Percentiles rank a stretch among this genome's conserved stretches.
Conservation (phyloP, 2,113 vertebrate species). For the Gnathonemus longibarbis region DNA sequence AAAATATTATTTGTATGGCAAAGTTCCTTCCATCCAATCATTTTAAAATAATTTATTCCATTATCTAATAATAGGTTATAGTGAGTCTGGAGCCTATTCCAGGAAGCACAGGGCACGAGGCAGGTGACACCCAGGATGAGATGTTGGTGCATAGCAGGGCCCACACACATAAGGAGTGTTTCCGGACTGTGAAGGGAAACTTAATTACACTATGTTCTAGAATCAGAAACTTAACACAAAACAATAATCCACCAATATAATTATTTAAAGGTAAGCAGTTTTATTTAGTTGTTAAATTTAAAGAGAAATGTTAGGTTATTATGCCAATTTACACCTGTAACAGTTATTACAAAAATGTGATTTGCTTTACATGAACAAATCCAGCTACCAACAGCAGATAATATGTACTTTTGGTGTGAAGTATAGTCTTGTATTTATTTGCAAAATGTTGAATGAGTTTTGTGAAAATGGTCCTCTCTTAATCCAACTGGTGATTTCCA, state of each 20-base stretch:
- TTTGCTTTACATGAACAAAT: neutral
- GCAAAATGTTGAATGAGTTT: neutral
- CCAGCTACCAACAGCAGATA: neutral
- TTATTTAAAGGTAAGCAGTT: neutral
- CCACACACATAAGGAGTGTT: neutral
- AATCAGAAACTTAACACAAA: neutral
- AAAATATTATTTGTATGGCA: neutral
- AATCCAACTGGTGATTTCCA: slow-evolving; percentile 46
- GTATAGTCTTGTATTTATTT: neutral
- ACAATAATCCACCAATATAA: neutral
- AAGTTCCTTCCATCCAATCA: neutral
- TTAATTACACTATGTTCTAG: neutral
- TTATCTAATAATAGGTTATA: neutral
- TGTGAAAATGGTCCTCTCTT: slow-evolving; percentile 22
- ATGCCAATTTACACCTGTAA: neutral
- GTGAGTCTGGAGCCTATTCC: neutral
- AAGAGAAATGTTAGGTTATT: neutral
- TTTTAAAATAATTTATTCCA: neutral
- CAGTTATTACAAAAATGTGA: neutral
- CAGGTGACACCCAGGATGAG: neutral
- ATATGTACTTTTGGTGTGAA: neutral
- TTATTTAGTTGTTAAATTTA: neutral
- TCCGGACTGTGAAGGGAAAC: neutral
- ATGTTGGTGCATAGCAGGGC: neutral
- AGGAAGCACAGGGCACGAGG: neutral